Evolutionary conservation across 2,797 vertebrate species (phyloP).

Genomic region (Poeciliopsis gracilis): DNA sequence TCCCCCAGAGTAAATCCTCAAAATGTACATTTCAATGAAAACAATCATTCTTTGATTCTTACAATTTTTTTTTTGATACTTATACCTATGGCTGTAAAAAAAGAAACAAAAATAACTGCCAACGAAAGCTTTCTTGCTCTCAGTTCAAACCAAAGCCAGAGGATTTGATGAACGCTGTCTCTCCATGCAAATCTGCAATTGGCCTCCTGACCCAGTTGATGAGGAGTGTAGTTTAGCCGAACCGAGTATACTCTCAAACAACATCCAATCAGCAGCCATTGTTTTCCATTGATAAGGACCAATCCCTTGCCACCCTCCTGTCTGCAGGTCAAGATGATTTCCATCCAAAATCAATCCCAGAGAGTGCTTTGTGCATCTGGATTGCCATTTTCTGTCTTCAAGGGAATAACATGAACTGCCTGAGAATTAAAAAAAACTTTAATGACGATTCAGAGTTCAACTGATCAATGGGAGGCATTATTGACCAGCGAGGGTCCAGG

Average conservation of each 20-base stretch:
- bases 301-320: constrained; percentile 40
- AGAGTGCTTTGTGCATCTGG: constrained; percentile 55
- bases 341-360: constrained; percentile 75
- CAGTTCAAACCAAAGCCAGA: constrained; percentile 32
- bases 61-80: background rate
- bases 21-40: background rate
- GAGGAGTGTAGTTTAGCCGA: constrained; percentile 55
- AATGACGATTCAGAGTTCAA: constrained; percentile 69
- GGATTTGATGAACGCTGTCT: constrained; percentile 63
- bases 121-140: background rate
- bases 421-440: constrained; percentile 63
- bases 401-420: constrained; percentile 56
- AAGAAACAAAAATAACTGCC: background rate
- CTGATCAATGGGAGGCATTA: constrained; percentile 60
- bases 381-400: constrained; percentile 49
- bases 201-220: constrained; percentile 71
- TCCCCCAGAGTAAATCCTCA: background rate
- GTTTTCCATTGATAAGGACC: constrained; percentile 63
- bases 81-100: background rate
- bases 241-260: constrained; percentile 53
- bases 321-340: constrained; percentile 69
- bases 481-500: constrained; percentile 67
- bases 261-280: constrained; percentile 73
- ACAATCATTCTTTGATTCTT: background rate
- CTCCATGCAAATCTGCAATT: constrained; percentile 58